Base-by-base conservation (phyloP, 2,888 invertebrate genomes). In the Dolichomitus sp. region DNA sequence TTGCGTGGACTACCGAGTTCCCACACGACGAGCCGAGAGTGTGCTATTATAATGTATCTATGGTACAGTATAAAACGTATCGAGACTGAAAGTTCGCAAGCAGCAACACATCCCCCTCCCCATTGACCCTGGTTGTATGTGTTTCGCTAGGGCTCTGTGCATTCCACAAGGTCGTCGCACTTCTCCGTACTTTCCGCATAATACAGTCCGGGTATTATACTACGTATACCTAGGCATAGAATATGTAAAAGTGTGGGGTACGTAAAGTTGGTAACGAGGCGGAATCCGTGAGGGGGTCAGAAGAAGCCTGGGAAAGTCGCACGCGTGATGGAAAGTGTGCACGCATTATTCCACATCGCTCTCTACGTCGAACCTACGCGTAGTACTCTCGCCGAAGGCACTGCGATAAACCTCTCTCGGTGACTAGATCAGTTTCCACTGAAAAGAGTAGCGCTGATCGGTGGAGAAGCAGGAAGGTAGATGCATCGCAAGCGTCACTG, bases 151-250 rank as follows among this genome's bases (percentile, higher is more conserved):
- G 50, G 72, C 48, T 68, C 50, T 17, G 40, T 45, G 73, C 83
- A 83, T 76, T 80, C 76, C 76, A 40, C 77, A 80, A 83, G 83
- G 80, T 80, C 77, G 68, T 77, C 80, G 83, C 72, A 77, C 80
- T 69, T 80, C 42, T 19, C 19, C 4, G 57, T 42, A 79, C 42
- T 76, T 79, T 61, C 65, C 45, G 73, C 65, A 72, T 48, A 72
- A 72, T 72, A 61, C 59, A 72, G 30, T 59, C 11, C 45, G 59
- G 4, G 33, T 48, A 61, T 61, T 50, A 72, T 61, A 7, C 6
- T 30, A 72, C 40, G 14, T 23, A 40, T 19, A 19, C 37, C 23
- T 1, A 23, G 27, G 6, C 69, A n/a, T n/a, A n/a, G 42, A 17
- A 30, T 57, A 57, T 57, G 42, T 40, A 69, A 23, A n/a, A 69